phyloP scores from a whole-genome alignment of 2,888 invertebrate species.

The Mesorhabditis spiculigera region DNA sequence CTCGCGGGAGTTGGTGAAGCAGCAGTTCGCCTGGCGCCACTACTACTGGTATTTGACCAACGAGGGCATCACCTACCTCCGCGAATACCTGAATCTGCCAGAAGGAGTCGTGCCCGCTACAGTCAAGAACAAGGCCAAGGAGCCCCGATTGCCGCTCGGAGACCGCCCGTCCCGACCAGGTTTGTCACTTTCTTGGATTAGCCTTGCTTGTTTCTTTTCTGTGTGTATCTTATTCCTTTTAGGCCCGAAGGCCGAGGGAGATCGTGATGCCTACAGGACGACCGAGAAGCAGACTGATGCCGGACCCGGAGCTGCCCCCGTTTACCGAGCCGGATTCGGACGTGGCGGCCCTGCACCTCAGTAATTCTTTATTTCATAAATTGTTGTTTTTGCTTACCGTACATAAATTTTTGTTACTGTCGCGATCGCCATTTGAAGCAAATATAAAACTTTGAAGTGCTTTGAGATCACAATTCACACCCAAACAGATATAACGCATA shows the following conservation, averaged over 20 bases:
- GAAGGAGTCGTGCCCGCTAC: slow-evolving; percentile 98
- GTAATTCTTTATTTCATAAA: slow-evolving; percentile 12
- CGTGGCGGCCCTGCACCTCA: slow-evolving; percentile 47
- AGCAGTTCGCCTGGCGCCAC: slow-evolving; percentile 99
- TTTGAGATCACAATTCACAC: too few species aligned
- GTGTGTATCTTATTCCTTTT: slow-evolving; percentile 11
- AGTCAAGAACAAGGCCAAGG: slow-evolving; percentile 77
- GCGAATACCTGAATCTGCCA: slow-evolving; percentile 90
- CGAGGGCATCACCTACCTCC: slow-evolving; percentile 92
- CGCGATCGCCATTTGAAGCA: too few species aligned
- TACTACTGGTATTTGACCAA: slow-evolving; percentile 99
- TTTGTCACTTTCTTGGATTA: slow-evolving; percentile 13
- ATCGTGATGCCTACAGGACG: slow-evolving; percentile 50
- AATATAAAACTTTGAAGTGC: too few species aligned
- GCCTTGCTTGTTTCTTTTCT: neutral
- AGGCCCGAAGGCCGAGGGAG: slow-evolving; percentile 41
- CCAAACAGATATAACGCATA: too few species aligned
- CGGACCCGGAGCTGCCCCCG: slow-evolving; percentile 81
- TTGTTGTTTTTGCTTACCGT: neutral
- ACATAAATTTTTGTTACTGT: too few species aligned
- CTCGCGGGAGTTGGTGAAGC: slow-evolving; percentile 93
- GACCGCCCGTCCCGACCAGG: slow-evolving; percentile 36
- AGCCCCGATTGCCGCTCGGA: slow-evolving; percentile 50
- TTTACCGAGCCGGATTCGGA: slow-evolving; percentile 67
- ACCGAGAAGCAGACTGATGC: slow-evolving; percentile 91